Percentiles rank a stretch among this genome's conserved stretches.
These are phyloP conservation scores for Muntiacus muntjak DNA, from an alignment of 2,113 vertebrate genomes.

Conservation along the genomic window DNA sequence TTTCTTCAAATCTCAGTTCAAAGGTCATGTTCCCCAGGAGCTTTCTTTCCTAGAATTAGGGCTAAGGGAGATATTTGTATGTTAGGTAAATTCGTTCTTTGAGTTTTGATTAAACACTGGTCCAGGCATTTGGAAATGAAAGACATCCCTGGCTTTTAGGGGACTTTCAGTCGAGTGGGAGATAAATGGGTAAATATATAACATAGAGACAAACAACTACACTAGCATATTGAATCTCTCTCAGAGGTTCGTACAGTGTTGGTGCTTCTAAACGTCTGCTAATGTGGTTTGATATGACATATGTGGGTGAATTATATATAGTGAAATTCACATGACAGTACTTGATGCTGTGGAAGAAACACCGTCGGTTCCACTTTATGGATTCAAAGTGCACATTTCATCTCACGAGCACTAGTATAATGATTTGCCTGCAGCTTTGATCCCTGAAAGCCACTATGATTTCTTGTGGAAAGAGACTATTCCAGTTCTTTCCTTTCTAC, in stretches of 20 bases:
- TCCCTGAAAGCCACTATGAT: conserved; percentile 37
- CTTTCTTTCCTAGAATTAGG: background rate
- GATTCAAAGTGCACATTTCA: conserved; percentile 60
- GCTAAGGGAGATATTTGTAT: background rate
- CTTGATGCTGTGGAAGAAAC: conserved; percentile 34
- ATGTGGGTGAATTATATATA: background rate
- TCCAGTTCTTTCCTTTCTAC: conserved; percentile 24
- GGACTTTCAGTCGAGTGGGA: background rate
- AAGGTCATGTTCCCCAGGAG: background rate
- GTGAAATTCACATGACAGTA: conserved; percentile 41
- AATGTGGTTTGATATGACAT: background rate
- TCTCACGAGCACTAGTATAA: background rate
- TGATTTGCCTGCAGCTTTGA: conserved; percentile 50
- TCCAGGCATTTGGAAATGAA: background rate
- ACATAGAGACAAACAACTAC: background rate
- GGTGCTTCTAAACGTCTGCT: background rate
- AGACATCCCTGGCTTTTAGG: background rate
- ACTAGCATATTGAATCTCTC: background rate
- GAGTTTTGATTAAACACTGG: background rate
- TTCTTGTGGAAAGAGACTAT: conserved; percentile 33
- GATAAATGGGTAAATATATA: background rate
- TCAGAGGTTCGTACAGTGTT: background rate
- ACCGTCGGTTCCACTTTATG: conserved; percentile 44
- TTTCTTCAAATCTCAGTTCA: background rate
- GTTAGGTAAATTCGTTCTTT: background rate